Evolutionary conservation across 2,888 invertebrate species (phyloP).

Genomic region (Arenicola marina): DNA sequence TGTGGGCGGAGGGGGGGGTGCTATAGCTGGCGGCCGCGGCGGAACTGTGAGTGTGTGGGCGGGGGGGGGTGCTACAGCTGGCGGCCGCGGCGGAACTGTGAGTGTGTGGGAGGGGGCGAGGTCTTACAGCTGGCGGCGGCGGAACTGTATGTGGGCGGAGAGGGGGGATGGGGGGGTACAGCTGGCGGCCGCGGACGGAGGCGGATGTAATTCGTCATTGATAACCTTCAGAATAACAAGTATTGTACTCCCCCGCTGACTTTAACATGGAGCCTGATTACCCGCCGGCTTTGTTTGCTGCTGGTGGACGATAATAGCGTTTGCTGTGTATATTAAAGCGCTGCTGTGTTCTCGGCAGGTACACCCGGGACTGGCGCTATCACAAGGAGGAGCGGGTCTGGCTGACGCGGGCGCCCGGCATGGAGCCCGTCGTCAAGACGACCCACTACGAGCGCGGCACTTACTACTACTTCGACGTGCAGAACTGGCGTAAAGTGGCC

Average conservation of each 20-base stretch:
- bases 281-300: too few species aligned
- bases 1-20: too few species aligned
- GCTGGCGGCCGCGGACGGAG: constrained; percentile 94
- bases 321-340: background rate
- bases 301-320: background rate
- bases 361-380: constrained; percentile 98
- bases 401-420: constrained; percentile 96
- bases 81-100: constrained; percentile 96
- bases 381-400: constrained; percentile 98
- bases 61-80: constrained; percentile 95
- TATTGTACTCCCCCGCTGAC: too few species aligned
- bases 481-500: constrained; percentile 98
- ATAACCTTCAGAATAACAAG: too few species aligned
- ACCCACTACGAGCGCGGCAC: constrained; percentile 96
- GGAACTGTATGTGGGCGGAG: constrained; percentile 88
- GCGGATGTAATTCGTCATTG: too few species aligned
- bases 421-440: constrained; percentile 92
- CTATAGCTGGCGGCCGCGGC: constrained; percentile 96
- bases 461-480: constrained; percentile 98
- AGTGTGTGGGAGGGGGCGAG: constrained; percentile 77
- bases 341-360: constrained; percentile 67
- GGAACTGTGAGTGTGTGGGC: constrained; percentile 88
- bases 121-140: constrained; percentile 96
- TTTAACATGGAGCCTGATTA: too few species aligned
- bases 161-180: constrained; percentile 99